Base-by-base conservation (phyloP, 2,888 invertebrate genomes). In the Zele albiditarsus region DNA sequence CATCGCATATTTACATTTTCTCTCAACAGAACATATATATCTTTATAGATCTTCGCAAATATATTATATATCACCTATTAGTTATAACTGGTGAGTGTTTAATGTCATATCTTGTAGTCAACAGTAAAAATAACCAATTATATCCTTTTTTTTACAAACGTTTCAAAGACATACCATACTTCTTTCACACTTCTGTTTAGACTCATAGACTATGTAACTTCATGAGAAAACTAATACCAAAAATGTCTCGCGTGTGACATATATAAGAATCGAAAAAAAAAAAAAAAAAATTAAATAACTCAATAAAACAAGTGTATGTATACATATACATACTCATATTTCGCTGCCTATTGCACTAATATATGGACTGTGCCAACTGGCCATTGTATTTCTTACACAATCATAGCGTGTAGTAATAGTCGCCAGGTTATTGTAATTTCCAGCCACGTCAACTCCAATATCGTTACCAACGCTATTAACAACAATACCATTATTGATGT, bases 301-400 rank as follows among this genome's bases (percentile, higher is more conserved):
- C 5, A 49, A 49, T 25, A 69, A 49, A 46, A 28, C 4, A 10
- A 27, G 25, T 23, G 49, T 14, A 25, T 67, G 25, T 46, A n/a
- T 23, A 38, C 1, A n/a, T 46, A 25, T 53, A 27, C 12, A 28
- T 16, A n/a, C 14, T 84, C 85, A 88, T 84, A 86, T 88, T 85
- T 89, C 88, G 80, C 87, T 86, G 84, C 86, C 86, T 85, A 88
- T 84, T 70, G 85, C 84, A 77, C 84, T 85, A 71, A 85, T 85
- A 79, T 88, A 88, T 23, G 89, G 89, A 79, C 87, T 88, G 79
- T 89, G 89, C 89, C 89, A 89, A 70, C 85, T 83, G 28, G 87
- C 85, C 46, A 81, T 76, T 62, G 84, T 73, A 58, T 89, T 83
- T 67, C 86, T 86, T 23, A 89, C 89, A 70, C 62, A 60, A 2